Base-by-base conservation (phyloP, 2,113 vertebrate genomes). In the Rhinoptilus africanus region DNA sequence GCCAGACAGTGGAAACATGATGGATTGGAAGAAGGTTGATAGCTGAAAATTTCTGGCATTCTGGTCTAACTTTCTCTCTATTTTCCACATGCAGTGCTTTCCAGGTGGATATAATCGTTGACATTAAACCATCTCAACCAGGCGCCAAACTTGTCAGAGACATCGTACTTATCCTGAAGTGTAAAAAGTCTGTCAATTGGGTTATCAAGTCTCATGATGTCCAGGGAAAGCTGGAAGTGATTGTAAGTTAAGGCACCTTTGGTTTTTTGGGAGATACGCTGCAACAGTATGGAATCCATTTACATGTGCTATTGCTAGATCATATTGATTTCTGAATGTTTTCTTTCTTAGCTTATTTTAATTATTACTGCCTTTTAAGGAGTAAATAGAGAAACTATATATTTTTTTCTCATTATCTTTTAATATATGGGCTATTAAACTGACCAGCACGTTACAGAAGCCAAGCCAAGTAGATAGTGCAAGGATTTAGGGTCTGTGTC, bases 101-200 rank as follows among this genome's bases (percentile, higher is more conserved):
- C 98, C 99, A 99, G 99, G 99, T 99, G 98, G 99, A 99, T 80
- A 99, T 99, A 97, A 98, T 98, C 6, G 98, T 99, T 97, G 99
- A 99, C 94, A 97, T 99, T 69, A 98, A 98, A 96, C 99, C 99
- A 79, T 97, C 98, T 94, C 98, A 95, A 50, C 98, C 98, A 37
- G 98, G 98, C 23, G 48, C 86, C 51, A 98, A 91, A 21, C 97
- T 99, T 94, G 95, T 98, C 78, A 99, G 98, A 68, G 97, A 99
- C 72, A 85, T 99, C 4, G 93, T 98, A 50, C 97, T 99, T 96
- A 97, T 99, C 96, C 99, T 99, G 92, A 99, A 99, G 97, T 99
- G 99, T 64, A 96, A 98, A 79, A 99, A 99, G 96, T 98, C 98
- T 35, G 99, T 99, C 98, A 99, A 99, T 94, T 99, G 99, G 99